Conservation (phyloP, 2,888 invertebrate species). For the Calephelis perditalis region DNA sequence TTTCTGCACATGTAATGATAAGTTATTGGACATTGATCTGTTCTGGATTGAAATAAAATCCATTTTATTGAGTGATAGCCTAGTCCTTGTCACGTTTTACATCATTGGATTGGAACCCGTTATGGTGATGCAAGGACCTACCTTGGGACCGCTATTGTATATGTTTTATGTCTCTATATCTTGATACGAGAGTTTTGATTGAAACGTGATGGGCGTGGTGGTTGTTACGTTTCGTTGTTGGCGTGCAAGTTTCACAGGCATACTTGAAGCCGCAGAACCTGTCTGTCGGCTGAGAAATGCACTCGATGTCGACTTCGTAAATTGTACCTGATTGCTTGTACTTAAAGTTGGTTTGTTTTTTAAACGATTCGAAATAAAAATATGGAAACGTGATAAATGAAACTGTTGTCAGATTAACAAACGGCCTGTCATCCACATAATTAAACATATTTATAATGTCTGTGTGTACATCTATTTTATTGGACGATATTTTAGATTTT, state of each 20-base stretch:
- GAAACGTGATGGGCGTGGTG: slow-evolving; percentile 32
- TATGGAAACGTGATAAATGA: slow-evolving; percentile 4
- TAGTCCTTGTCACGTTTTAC: slow-evolving; percentile 64
- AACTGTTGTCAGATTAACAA: not conserved
- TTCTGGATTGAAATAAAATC: slow-evolving; percentile 63
- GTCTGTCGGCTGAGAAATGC: slow-evolving; percentile 51
- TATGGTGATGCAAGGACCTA: slow-evolving; percentile 51
- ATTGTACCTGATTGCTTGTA: slow-evolving; percentile 52
- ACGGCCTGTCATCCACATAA: not conserved
- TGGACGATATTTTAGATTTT: too few relatives aligned
- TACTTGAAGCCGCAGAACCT: slow-evolving; percentile 66
- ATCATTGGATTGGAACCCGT: slow-evolving; percentile 50
- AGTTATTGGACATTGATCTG: slow-evolving; percentile 62
- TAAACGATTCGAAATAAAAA: slow-evolving; percentile 11
- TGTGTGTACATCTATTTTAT: not conserved
- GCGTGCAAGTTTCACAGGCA: slow-evolving; percentile 39
- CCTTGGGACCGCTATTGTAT: slow-evolving; percentile 35
- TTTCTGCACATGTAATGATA: slow-evolving; percentile 45
- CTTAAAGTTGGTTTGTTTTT: slow-evolving; percentile 22
- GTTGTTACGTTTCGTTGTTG: slow-evolving; percentile 38
- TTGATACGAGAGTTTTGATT: slow-evolving; percentile 46
- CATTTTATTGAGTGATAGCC: slow-evolving; percentile 69
- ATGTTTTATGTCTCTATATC: slow-evolving; percentile 49
- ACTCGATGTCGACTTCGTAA: slow-evolving; percentile 57
- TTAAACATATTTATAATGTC: not conserved